phyloP scores from a whole-genome alignment of 2,113 vertebrate genomes.

The Protomyctophum bolini region DNA sequence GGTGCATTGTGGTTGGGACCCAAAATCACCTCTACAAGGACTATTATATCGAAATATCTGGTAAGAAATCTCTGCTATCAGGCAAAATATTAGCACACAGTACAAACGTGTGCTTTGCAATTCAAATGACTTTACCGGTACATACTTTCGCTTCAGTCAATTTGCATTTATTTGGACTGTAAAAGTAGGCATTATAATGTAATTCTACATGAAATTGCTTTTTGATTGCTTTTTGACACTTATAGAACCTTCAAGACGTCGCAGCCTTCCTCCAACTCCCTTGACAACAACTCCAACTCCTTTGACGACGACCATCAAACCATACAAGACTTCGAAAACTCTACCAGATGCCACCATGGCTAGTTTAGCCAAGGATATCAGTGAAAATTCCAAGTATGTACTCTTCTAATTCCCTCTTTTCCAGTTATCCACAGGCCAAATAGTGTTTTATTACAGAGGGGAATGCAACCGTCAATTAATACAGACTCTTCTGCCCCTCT shows the following conservation, averaged over 20 bases:
- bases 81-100: too few relatives aligned
- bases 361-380: slow-evolving; percentile 28
- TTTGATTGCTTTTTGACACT: slow-evolving; percentile 2
- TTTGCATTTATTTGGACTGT: neutral
- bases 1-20: slow-evolving; percentile 52
- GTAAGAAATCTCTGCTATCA: slow-evolving; percentile 50
- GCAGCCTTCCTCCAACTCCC: slow-evolving; percentile 22
- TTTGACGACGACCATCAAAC: slow-evolving; percentile 18
- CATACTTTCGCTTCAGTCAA: neutral
- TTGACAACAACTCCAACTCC: slow-evolving; percentile 24
- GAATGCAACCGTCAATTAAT: neutral
- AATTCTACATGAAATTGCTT: neutral
- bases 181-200: neutral
- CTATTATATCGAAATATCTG: slow-evolving; percentile 55
- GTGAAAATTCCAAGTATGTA: slow-evolving; percentile 50
- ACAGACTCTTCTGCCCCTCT: slow-evolving; percentile 10
- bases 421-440: neutral
- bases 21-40: slow-evolving; percentile 43
- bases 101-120: neutral
- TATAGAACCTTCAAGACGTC: slow-evolving; percentile 38
- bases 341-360: slow-evolving; percentile 20
- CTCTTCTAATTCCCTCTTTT: slow-evolving; percentile 6
- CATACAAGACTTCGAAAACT: slow-evolving; percentile 14
- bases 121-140: neutral
- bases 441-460: neutral